phyloP scores from a whole-genome alignment of 1,140 invertebrate genomes.

The Drosophila repleta region DNA sequence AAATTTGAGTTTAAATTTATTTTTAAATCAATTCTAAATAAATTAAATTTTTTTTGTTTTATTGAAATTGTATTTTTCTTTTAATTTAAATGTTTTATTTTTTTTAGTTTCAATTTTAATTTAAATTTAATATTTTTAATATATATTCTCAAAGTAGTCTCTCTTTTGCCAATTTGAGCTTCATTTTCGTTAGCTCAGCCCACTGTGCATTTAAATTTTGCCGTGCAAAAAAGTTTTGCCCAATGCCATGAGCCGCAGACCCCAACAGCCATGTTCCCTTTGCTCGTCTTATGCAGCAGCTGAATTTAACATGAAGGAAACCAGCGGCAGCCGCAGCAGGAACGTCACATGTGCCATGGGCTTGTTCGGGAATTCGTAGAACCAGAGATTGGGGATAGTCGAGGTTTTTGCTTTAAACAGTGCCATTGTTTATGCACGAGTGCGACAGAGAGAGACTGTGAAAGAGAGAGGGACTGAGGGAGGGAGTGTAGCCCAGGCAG shows the following conservation, averaged over 20 bases:
- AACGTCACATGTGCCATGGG: constrained; percentile 60
- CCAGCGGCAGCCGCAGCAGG: constrained; percentile 10
- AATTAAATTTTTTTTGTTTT: too few species aligned
- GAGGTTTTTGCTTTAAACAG: constrained; percentile 63
- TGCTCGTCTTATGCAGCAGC: constrained; percentile 2
- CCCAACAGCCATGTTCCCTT: constrained; percentile 2
- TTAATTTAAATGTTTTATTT: too few species aligned
- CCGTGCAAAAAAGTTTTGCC: constrained; percentile 60
- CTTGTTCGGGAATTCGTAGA: constrained; percentile 23
- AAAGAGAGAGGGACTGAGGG: not conserved
- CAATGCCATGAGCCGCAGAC: not conserved
- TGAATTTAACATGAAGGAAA: constrained; percentile 66
- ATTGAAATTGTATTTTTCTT: too few species aligned
- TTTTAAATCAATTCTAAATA: too few species aligned
- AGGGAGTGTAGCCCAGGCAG: constrained; percentile 50
- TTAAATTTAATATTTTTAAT: too few species aligned
- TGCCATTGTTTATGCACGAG: constrained; percentile 59
- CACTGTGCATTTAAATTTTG: constrained; percentile 74
- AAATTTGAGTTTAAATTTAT: too few species aligned
- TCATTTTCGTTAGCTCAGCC: constrained; percentile 10
- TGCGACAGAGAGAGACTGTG: constrained; percentile 1
- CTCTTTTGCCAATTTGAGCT: too few species aligned
- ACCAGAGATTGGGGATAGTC: constrained; percentile 27
- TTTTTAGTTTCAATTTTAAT: too few species aligned
- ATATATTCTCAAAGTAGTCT: too few species aligned